Evolutionary conservation across 2,113 vertebrate species (phyloP), one percentile per base, ranked within the genome.

Genomic region (Leptocoma aspasia): DNA sequence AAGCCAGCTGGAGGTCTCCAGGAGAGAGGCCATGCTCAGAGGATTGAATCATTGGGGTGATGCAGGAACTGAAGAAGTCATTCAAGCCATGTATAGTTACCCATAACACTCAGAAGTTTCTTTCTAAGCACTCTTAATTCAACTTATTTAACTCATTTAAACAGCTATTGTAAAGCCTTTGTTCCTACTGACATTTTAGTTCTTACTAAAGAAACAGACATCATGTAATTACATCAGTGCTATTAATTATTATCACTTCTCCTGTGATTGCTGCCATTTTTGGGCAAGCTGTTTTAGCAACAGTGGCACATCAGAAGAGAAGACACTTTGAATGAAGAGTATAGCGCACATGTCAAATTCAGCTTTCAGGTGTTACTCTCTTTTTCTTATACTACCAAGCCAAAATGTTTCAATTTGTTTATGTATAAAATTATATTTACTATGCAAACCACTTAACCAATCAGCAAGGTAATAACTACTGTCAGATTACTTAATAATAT

Each of bases 191-290:
- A 87, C 71, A 68, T 89, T 92, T 94, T 87, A 70, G 23, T 84
- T 94, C 73, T 82, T 80, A 52, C 77, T 92, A 56, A 94, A 80
- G 92, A 88, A 93, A 73, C 45, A 91, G 61, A 89, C 68, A 83
- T 91, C 53, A 22, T 76, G 78, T 89, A 89, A 91, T 91, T 93
- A 77, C 75, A 94, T 93, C 89, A 85, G 24, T 90, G 75, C 75
- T 87, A 44, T 81, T 96, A 94, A 87, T 90, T 92, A 89, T 95
- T 86, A 92, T 90, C 50, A 31, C 68, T 93, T 95, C 84, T 91
- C 68, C 92, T 90, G 47, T 56, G 35, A 77, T 45, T 83, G 61
- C 68, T 94, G 24, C 47, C 83, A 86, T 89, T 94, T 83, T 71
- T 14, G 85, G 76, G n/a, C 49, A 82, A 60, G 41, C 44, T 89